These are phyloP conservation scores for Ctena decussata DNA, from an alignment of 2,888 invertebrate genomes.

Conservation along the genomic window DNA sequence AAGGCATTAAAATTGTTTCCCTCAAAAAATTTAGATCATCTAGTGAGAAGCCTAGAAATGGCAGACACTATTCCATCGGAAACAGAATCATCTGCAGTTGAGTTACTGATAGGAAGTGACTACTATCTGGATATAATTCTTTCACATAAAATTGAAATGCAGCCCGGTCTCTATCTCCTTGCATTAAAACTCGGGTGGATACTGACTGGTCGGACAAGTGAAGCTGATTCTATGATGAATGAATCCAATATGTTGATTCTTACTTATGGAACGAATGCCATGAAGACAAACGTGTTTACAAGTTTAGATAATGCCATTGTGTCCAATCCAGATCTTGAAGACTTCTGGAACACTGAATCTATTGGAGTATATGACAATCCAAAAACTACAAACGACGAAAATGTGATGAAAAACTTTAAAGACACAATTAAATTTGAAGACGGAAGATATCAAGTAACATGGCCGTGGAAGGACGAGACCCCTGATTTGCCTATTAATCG, in stretches of 20 bases:
- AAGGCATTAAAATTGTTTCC: background rate
- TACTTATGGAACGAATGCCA: background rate
- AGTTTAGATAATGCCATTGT: background rate
- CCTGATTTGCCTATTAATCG: slow-evolving; percentile 23
- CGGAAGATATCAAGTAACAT: slow-evolving; percentile 21
- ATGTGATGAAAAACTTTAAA: slow-evolving; percentile 20
- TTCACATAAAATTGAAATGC: slow-evolving; percentile 2
- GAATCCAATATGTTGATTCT: background rate
- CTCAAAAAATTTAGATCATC: background rate
- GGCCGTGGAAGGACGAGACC: slow-evolving; percentile 28
- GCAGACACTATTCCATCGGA: slow-evolving; percentile 3
- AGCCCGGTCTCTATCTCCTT: slow-evolving; percentile 6
- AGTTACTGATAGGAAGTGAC: slow-evolving; percentile 6
- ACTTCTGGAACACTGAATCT: slow-evolving; percentile 35
- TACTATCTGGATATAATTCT: slow-evolving; percentile 21
- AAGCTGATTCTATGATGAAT: background rate
- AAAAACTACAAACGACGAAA: slow-evolving; percentile 10
- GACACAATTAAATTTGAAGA: slow-evolving; percentile 15
- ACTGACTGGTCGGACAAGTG: background rate
- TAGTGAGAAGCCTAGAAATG: background rate
- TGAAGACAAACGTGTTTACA: background rate
- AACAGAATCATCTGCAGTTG: background rate
- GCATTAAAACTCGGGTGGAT: slow-evolving; percentile 20
- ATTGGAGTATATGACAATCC: slow-evolving; percentile 26
- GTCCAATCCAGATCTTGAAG: slow-evolving; percentile 23